Evolutionary conservation across 92 coral and sea anemone species (phyloP), one percentile per base, ranked within the genome.

Genomic region (Metridium senile): DNA sequence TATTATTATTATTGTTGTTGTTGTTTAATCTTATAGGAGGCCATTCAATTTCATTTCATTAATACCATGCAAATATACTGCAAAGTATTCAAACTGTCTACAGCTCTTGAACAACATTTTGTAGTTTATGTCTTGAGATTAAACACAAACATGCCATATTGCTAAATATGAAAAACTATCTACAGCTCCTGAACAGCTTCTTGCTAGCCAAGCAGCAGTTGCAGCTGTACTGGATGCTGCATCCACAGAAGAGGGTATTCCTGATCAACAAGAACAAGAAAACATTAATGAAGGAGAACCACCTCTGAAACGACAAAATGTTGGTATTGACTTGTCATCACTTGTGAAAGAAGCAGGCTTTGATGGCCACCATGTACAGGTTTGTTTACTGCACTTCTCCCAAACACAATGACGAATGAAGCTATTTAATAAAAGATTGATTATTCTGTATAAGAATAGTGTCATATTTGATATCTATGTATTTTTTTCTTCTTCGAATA

Each of bases 261-360:
- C 82, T 52, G 72, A 82, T 2, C 82, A 88, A 26, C 35, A 83
- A 45, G 53, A 74, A 46, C 71, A 74, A 49, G 7, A 81, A 2
- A 69, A 27, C 22, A 82, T 45, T 28, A 82, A 63, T 43, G 82
- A 82, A 20, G 78, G 73, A 47, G 97, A 92, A 70, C 97, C 97
- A 4, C 62, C 72, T 10, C 72, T 87, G 18, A 92, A 92, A 65
- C 86, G 91, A 9, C 88, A 69, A 29, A 72, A 85, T 29, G 84
- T 92, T 26, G 89, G 79, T 20, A 66, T 92, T 21, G 97, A 92
- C 66, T 80, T 89, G 62, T 76, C 93, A 39, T 85, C 91, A 34
- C 71, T 89, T 34, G 91, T 92, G 66, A 92, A 92, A 74, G 93
- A 89, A 33, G 93, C 87, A 20, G 97, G 81, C 30, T 91, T 78